phyloP scores from a whole-genome alignment of 2,113 vertebrate genomes.

The Myanophis thanlyinensis region DNA sequence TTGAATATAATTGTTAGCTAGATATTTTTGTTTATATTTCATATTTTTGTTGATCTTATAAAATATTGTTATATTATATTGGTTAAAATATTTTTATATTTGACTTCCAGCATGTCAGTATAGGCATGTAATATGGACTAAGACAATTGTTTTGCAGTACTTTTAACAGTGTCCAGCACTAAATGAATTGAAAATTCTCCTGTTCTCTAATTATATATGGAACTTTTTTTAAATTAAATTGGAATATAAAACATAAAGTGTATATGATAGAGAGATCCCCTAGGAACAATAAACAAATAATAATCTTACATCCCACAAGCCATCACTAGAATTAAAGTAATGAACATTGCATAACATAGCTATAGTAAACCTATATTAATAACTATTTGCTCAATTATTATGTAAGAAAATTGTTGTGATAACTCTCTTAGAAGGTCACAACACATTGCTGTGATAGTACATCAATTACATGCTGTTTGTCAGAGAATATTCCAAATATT shows the following conservation, averaged over 20 bases:
- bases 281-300: background rate
- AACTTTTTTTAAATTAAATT: background rate
- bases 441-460: background rate
- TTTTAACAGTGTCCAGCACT: background rate
- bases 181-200: background rate
- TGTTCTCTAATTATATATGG: background rate
- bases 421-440: background rate
- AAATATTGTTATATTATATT: background rate
- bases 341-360: background rate
- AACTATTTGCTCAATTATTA: conserved; percentile 19
- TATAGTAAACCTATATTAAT: conserved; percentile 24
- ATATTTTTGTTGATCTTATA: background rate
- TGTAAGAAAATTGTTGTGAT: conserved; percentile 12
- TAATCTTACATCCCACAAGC: background rate
- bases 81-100: background rate
- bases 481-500: background rate
- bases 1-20: background rate
- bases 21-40: background rate
- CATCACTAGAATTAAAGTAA: background rate
- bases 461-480: background rate
- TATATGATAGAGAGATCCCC: background rate
- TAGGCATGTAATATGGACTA: background rate
- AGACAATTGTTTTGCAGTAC: background rate
- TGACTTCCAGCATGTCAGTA: background rate
- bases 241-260: background rate